Conservation (phyloP, 2,888 invertebrate species). For the Spodoptera picta region DNA sequence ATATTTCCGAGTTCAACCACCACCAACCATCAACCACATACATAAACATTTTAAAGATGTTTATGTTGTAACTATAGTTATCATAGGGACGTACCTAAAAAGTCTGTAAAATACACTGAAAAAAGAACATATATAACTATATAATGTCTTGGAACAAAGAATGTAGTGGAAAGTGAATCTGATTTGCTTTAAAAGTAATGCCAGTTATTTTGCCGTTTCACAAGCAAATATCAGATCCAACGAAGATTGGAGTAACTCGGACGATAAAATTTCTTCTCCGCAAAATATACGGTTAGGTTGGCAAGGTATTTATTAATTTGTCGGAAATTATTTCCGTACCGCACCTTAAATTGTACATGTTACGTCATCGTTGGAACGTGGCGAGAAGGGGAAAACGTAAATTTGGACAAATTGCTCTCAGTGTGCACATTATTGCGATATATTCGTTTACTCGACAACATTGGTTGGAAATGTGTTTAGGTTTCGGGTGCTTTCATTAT, state of each 20-base stretch:
- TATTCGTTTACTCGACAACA: conserved; percentile 34
- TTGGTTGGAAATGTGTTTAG: conserved; percentile 26
- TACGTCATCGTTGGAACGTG: conserved; percentile 25
- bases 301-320: conserved; percentile 11
- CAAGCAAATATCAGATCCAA: neutral
- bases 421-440: conserved; percentile 47
- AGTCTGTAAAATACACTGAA: too few relatives aligned
- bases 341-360: conserved; percentile 36
- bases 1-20: too few relatives aligned
- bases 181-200: too few relatives aligned
- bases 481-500: conserved; percentile 2
- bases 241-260: conserved; percentile 19
- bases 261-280: conserved; percentile 22
- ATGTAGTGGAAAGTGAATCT: too few relatives aligned
- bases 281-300: conserved; percentile 18
- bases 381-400: conserved; percentile 41
- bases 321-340: conserved; percentile 29
- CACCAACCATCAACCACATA: too few relatives aligned
- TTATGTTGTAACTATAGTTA: too few relatives aligned
- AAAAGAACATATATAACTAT: too few relatives aligned
- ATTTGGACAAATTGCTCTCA: conserved; percentile 55
- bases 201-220: too few relatives aligned
- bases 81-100: too few relatives aligned
- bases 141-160: too few relatives aligned
- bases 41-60: too few relatives aligned